Evolutionary conservation across 2,797 vertebrate genomes (phyloP).

Genomic region (Manis javanica): DNA sequence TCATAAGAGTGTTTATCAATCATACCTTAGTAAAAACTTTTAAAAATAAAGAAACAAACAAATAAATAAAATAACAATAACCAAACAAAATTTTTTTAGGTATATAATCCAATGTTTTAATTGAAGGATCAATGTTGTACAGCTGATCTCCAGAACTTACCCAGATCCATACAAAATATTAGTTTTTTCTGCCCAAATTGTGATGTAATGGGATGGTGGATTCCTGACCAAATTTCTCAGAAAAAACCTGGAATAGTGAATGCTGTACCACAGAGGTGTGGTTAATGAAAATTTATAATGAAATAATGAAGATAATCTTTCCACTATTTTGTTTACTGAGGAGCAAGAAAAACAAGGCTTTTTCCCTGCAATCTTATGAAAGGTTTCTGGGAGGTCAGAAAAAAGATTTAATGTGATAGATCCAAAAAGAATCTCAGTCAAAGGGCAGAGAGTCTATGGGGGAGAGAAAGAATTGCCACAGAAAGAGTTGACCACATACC

Average conservation of each 20-base stretch:
- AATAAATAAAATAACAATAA: no score
- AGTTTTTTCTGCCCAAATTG: not conserved
- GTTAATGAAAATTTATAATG: not conserved
- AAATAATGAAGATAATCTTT: not conserved
- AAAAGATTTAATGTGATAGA: not conserved
- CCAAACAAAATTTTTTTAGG: not conserved
- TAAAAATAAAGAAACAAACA: no score
- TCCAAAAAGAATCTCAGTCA: not conserved
- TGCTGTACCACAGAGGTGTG: rapidly evolving
- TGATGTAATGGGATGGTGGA: not conserved
- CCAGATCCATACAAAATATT: not conserved
- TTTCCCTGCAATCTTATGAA: not conserved
- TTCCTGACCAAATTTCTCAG: not conserved
- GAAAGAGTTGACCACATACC: not conserved
- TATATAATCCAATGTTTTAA: not conserved
- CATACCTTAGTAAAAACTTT: no score
- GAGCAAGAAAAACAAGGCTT: not conserved
- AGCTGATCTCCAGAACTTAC: not conserved
- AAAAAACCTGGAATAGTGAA: not conserved
- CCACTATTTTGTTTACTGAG: not conserved
- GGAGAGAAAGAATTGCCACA: not conserved
- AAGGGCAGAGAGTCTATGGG: not conserved
- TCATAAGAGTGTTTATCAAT: no score
- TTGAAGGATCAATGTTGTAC: not conserved
- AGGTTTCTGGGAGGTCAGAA: not conserved